Conservation (phyloP, 2,113 vertebrate species). For the Todiramphus saurophagus region DNA sequence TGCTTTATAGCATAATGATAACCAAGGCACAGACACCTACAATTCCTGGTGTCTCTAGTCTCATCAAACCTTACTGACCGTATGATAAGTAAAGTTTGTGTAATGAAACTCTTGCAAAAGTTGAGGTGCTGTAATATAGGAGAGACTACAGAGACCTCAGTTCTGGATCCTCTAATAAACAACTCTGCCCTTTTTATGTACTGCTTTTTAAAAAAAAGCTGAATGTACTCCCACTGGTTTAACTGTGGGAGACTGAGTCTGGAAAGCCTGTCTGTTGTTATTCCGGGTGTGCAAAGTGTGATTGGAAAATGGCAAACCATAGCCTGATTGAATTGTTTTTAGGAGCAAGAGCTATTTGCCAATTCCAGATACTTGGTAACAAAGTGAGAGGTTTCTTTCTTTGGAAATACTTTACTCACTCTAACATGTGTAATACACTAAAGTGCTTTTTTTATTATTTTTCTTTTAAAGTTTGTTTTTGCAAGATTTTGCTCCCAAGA, state of each 20-base stretch:
- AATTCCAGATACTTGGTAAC: background rate
- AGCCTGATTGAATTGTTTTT: background rate
- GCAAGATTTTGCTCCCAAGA: constrained; percentile 85
- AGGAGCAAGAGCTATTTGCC: background rate
- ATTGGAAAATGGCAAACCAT: background rate
- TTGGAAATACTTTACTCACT: background rate
- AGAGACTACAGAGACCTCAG: background rate
- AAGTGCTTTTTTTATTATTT: background rate
- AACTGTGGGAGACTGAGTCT: background rate
- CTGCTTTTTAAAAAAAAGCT: background rate
- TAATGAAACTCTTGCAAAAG: background rate
- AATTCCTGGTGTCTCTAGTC: background rate
- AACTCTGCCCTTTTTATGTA: background rate
- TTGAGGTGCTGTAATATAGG: background rate
- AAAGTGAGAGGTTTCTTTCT: background rate
- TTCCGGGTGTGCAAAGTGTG: background rate
- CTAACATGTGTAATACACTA: background rate
- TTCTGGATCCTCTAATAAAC: background rate
- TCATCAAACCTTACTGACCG: background rate
- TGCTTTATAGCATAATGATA: background rate
- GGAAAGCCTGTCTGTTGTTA: background rate
- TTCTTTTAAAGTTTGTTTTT: constrained; percentile 84
- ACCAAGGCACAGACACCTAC: accelerated
- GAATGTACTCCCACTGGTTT: background rate
- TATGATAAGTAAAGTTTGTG: background rate